Evolutionary conservation across 2,888 invertebrate species (phyloP), one percentile per base, ranked within the genome.

Genomic region (Creontiades dilutus): DNA sequence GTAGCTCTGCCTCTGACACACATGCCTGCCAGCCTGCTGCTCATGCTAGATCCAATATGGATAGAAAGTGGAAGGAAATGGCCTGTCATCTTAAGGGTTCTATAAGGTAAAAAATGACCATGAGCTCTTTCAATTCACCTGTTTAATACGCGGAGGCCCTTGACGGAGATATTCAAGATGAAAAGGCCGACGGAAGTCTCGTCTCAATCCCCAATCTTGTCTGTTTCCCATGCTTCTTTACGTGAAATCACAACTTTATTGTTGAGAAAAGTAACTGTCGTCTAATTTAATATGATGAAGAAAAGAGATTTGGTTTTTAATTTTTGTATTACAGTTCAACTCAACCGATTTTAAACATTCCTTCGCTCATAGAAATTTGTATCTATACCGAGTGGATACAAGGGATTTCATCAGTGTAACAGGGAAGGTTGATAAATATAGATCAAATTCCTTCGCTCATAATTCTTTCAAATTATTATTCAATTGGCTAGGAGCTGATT

Each of bases 1-100:
- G 37, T 27, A 4, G 68, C 68, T 68, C 68, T 68, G 68, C 68
- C 68, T 61, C 61, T 85, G 85, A 85, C 85, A 85, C 28, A 85
- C 85, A 85, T 85, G 85, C 46, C 61, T 48, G 37, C 46, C 61
- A 23, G 37, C 37, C 37, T 37, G 37, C 37, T 37, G 85, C 85
- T 85, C 85, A 85, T 55, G 61, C 37, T 85, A 85, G 85, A 85
- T 61, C 85, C 85, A 61, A 85, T 85, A 85, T 85, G 85, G 85
- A 85, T 57, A 85, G 85, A 85, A 85, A 85, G 85, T 85, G 85
- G 85, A 57, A 55, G 85, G 85, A 85, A 85, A 85, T 85, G 61
- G 85, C 61, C 61, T 57, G 85, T 46, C 85, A 85, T 85, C 85
- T 85, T 85, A 37, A 19, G 27, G 52, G 37, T 61, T 37, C 61